Conservation (phyloP, 2,113 vertebrate genomes). For the Uria lomvia region DNA sequence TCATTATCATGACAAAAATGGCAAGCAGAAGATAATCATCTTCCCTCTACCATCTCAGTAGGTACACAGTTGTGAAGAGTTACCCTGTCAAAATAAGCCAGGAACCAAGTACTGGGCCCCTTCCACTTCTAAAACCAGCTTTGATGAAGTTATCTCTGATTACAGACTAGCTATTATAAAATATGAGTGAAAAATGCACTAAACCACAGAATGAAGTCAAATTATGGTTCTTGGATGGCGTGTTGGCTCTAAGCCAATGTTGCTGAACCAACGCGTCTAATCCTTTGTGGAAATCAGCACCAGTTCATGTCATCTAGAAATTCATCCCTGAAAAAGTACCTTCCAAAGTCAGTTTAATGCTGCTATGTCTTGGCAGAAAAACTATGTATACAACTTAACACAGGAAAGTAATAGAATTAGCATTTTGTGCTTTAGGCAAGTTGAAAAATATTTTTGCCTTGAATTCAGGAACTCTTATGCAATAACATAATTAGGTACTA, state of each 20-base stretch:
- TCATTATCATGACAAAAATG: neutral
- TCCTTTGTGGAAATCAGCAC: neutral
- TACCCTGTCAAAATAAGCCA: neutral
- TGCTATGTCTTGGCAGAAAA: neutral
- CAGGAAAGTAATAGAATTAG: neutral
- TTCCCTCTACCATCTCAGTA: neutral
- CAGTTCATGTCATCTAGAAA: neutral
- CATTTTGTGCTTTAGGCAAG: neutral
- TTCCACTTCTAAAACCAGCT: neutral
- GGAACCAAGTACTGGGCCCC: neutral
- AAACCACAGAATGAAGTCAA: neutral
- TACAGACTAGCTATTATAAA: neutral
- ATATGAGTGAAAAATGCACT: neutral
- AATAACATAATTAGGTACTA: neutral
- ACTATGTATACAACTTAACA: neutral
- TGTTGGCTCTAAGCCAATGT: neutral
- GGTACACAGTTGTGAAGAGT: neutral
- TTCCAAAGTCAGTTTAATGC: neutral
- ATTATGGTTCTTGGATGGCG: neutral
- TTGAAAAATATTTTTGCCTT: neutral
- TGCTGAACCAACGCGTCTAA: neutral
- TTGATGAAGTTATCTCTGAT: neutral
- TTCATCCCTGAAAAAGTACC: neutral
- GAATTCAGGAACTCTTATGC: neutral
- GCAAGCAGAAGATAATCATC: neutral